Evolutionary conservation across 2,888 invertebrate species (phyloP), one percentile per base, ranked within the genome.

Genomic region (Epicampocera succincta): DNA sequence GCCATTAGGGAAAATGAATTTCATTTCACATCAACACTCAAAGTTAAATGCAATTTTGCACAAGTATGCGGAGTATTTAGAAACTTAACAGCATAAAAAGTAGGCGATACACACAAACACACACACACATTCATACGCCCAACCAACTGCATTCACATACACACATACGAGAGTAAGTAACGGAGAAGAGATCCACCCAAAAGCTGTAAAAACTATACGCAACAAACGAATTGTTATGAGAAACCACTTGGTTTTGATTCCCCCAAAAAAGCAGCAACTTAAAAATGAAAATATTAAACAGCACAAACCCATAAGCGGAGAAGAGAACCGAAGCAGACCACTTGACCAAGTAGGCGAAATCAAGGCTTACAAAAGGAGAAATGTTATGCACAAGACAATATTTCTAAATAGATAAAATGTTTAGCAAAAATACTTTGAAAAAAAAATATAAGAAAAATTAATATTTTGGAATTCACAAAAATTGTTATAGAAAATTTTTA

Each of bases 1-100:
- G 85, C 89, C 87, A 88, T 89, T 89, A 89, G 87, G 86, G 86
- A 85, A 86, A 87, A 87, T 87, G 86, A 87, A 87, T 88, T 87
- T 86, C 86, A 87, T 87, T 86, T 85, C 69, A 85, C 86, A 66
- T 75, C 86, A 87, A 86, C 87, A 87, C 87, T 86, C 86, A 88
- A 86, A 80, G 46, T 74, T 78, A 73, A 81, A 80, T 72, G 78
- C 61, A 75, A 46, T 69, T 80, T 65, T 15, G 42, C 21, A n/a
- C 68, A 80, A 80, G 50, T 66, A 66, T 71, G 46, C 56, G 63
- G 60, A 78, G 52, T 71, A 78, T 82, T 74, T 74, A 74, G 69
- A 52, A 60, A 82, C 52, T 74, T 33, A 65, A 71, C 21, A 65
- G n/a, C 33, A 44, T 12, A 3, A 42, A 29, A 54, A 3, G n/a